Conservation (phyloP, 2,888 invertebrate genomes). For the Parthenolecanium corni region DNA sequence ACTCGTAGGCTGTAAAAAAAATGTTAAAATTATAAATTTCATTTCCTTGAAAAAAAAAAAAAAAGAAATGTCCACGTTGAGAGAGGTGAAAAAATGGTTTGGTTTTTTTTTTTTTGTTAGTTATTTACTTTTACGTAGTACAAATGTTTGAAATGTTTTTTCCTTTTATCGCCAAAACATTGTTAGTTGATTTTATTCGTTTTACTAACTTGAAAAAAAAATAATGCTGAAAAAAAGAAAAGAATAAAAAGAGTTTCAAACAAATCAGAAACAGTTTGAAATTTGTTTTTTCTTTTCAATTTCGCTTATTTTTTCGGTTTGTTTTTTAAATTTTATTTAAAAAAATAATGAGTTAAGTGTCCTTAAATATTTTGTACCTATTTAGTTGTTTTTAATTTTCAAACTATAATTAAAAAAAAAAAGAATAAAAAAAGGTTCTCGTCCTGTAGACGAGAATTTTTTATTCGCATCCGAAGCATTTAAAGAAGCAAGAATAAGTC, state of each 20-base stretch:
- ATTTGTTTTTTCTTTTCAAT: conserved; percentile 2
- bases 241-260: neutral
- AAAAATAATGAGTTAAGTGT: conserved; percentile 17
- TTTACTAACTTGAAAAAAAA: neutral
- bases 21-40: neutral
- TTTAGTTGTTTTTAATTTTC: conserved; percentile 1
- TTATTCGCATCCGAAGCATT: neutral
- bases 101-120: neutral
- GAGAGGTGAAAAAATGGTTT: neutral
- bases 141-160: neutral
- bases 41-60: neutral
- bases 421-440: neutral
- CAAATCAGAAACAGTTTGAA: neutral
- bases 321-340: no score
- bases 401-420: neutral
- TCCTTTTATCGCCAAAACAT: neutral
- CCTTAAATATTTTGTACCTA: conserved; percentile 18
- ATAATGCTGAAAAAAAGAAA: no score
- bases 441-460: neutral
- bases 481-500: neutral
- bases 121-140: neutral
- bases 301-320: no score
- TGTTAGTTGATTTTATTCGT: conserved; percentile 19
- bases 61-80: neutral
- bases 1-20: conserved; percentile 2